Evolutionary conservation across 30 jellyfish, hydroid and myxozoan genomes (phyloP).

Genomic region (Haliclystus octoradiatus): DNA sequence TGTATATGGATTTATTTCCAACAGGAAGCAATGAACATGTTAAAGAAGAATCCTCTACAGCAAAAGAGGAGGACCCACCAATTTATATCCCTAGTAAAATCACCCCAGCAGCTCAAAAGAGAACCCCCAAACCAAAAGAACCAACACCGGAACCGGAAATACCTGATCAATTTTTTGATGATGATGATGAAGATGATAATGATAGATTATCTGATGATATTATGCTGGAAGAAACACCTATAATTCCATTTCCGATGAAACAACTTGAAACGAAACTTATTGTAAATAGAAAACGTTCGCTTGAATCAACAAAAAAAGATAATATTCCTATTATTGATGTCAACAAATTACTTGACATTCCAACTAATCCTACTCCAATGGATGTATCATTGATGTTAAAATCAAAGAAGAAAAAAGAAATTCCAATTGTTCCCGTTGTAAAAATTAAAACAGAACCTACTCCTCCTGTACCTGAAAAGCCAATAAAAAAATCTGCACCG

Average conservation of each 20-base stretch:
- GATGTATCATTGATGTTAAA: not conserved
- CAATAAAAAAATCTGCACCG: constrained; percentile 5
- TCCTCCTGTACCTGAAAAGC: not conserved
- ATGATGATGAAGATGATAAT: not conserved
- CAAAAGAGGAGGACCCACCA: no score
- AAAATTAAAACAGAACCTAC: not conserved
- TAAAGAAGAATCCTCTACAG: no score
- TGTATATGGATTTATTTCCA: no score
- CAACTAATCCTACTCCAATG: not conserved
- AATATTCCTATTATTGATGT: not conserved
- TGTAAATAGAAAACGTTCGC: not conserved
- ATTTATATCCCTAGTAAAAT: not conserved
- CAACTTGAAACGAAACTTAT: no score
- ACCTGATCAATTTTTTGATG: no score
- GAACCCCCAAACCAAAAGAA: not conserved
- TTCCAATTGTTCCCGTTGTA: no score
- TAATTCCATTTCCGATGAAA: not conserved
- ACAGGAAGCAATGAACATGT: no score
- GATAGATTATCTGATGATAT: not conserved
- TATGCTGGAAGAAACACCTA: not conserved
- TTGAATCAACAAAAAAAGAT: not conserved
- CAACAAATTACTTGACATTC: not conserved
- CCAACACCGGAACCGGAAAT: not conserved
- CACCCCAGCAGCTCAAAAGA: no score
- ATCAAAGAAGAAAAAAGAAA: not conserved